Conservation (phyloP, 2,113 vertebrate species). For the Platysternon megacephalum region DNA sequence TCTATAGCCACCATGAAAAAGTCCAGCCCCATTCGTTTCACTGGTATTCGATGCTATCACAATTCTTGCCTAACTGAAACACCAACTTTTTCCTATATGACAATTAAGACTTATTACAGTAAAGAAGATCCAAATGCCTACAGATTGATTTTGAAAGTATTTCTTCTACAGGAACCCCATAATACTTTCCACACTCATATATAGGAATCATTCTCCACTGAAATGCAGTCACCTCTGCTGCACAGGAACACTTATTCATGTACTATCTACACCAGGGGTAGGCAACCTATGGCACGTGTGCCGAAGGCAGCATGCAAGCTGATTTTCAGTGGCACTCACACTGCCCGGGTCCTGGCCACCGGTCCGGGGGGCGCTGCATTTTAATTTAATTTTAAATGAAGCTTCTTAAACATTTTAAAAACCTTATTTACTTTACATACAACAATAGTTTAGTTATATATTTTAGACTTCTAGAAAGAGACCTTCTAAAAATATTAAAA, state of each 20-base stretch:
- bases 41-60: conserved; percentile 32
- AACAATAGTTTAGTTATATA: no score
- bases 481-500: no score
- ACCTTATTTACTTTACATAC: no score
- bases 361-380: no score
- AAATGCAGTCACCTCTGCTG: background rate
- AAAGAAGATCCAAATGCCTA: conserved; percentile 56
- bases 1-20: background rate
- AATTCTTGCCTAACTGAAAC: conserved; percentile 48
- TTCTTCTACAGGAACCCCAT: conserved; percentile 37
- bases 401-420: no score
- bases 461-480: no score
- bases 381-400: no score
- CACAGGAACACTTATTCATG: rapidly evolving
- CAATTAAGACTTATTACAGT: conserved; percentile 26
- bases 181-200: background rate
- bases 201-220: background rate
- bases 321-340: no score
- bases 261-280: background rate
- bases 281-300: no score
- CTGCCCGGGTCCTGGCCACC: no score
- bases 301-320: no score
- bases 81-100: background rate
- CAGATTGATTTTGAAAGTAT: conserved; percentile 9
- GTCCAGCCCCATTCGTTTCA: conserved; percentile 32